A percentile compares a stretch with the other conserved stretches of the same genome.
phyloP scores from a whole-genome alignment of 2,888 invertebrate genomes.

The Oxycera nigricornis region DNA sequence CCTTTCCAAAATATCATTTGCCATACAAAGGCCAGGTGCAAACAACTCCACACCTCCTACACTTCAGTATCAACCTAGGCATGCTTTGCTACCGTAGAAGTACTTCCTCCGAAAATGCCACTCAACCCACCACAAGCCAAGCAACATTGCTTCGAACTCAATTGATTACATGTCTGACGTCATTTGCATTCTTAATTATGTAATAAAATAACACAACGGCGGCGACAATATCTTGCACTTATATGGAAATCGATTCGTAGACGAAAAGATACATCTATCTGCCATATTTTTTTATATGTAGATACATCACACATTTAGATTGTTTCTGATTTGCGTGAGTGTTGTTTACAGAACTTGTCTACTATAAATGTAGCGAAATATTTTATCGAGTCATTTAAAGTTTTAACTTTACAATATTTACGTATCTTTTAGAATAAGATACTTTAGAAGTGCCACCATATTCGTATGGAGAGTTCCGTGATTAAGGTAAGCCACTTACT shows the following conservation, averaged over 20 bases:
- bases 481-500: neutral
- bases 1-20: too few relatives aligned
- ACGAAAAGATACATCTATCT: neutral
- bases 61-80: neutral
- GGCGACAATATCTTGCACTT: neutral
- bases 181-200: conserved; percentile 34
- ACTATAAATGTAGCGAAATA: neutral
- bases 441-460: neutral
- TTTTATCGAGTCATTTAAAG: neutral
- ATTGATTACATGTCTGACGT: conserved; percentile 11
- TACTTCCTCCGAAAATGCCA: conserved; percentile 18
- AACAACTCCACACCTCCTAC: neutral
- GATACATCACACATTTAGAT: neutral
- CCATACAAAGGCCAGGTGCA: too few relatives aligned
- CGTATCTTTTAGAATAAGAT: neutral
- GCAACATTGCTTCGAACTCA: neutral
- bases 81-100: neutral
- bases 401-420: too few relatives aligned
- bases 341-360: conserved; percentile 5
- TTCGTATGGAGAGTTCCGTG: neutral
- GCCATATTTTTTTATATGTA: neutral
- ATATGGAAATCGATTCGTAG: conserved; percentile 20
- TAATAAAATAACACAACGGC: neutral
- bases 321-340: neutral
- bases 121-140: neutral